Conservation (phyloP, 2,888 invertebrate genomes). For the Harpalus rubripes region DNA sequence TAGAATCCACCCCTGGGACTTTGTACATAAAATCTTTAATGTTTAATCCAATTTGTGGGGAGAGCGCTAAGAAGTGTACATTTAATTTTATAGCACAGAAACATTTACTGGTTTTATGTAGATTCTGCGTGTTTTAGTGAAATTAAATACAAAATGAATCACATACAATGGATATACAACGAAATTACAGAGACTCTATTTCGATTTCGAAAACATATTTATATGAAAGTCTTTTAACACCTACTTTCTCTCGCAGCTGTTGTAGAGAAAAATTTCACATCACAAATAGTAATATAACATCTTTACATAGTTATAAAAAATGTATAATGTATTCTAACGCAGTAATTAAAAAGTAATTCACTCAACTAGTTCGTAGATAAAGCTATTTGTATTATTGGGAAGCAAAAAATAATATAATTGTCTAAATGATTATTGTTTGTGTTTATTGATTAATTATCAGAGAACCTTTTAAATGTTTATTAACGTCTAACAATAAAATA, state of each 20-base stretch:
- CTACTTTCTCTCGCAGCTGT: conserved; percentile 40
- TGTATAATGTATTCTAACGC: not conserved
- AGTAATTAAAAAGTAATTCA: conserved; percentile 42
- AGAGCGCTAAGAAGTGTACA: too few relatives aligned
- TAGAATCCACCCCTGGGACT: too few relatives aligned
- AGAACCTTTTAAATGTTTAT: not conserved
- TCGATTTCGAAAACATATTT: conserved; percentile 31
- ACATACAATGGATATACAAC: too few relatives aligned
- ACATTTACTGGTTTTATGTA: too few relatives aligned
- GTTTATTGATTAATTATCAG: conserved; percentile 2
- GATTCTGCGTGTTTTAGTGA: too few relatives aligned
- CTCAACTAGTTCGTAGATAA: conserved; percentile 17
- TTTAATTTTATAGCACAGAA: too few relatives aligned
- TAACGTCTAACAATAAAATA: conserved; percentile 15
- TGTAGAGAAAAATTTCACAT: conserved; percentile 30
- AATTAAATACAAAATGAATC: too few relatives aligned
- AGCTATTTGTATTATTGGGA: conserved; percentile 9
- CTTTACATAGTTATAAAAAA: conserved; percentile 12
- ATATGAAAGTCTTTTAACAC: conserved; percentile 31
- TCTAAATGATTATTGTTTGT: conserved; percentile 3
- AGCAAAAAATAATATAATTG: conserved; percentile 25
- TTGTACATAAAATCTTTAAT: too few relatives aligned
- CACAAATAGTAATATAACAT: conserved; percentile 36
- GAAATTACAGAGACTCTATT: not conserved
- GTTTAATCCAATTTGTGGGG: too few relatives aligned